Base-by-base conservation (phyloP, 2,113 vertebrate genomes). In the Sarotherodon lohbergeri region DNA sequence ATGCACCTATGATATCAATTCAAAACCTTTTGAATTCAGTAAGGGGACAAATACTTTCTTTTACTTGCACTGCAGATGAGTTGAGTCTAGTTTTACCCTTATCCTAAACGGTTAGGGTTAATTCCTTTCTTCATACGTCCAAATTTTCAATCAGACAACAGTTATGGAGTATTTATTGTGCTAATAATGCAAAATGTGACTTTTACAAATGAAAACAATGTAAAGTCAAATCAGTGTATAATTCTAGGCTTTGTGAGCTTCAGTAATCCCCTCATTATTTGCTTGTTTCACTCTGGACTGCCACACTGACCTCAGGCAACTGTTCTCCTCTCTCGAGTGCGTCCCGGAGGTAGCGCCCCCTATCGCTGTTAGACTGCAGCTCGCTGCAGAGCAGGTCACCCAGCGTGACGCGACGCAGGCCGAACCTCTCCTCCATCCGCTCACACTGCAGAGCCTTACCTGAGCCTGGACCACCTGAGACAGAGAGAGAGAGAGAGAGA, bases 401-500 rank as follows among this genome's bases (percentile, higher is more conserved):
- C 5, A 95, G 80, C 0, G 96, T 96, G 61, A 99, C 89, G 3
- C 96, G 93, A 17, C 93, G 97, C 84, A 99, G 96, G 76, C 97
- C 97, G 0, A 98, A 98, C 89, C 96, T 95, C 90, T 97, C 97
- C 89, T 97, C 97, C 91, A 99, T 93, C 92, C 96, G 96, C 94
- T 97, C 94, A 14, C 97, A 97, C 22, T 98, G 98, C 17, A 97
- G 96, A 24, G 97, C 91, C 96, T 99, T 99, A 59, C 98, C 98
- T 41, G 98, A 99, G 73, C 97, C 97, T 0, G 98, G 98, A 6
- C 98, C 98, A 88, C 99, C 99, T 99, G 56, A 89, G 80, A 83
- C 78, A 88, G 17, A 32, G 2, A 32, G 3, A 27, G 3, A 27
- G 27, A 27, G 24, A 27, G 3, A 27, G 68, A 85, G 14, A 36